Percentiles rank a stretch among this genome's conserved stretches.
Conservation (phyloP, 2,113 vertebrate genomes). For the Chrysochloris asiatica region DNA sequence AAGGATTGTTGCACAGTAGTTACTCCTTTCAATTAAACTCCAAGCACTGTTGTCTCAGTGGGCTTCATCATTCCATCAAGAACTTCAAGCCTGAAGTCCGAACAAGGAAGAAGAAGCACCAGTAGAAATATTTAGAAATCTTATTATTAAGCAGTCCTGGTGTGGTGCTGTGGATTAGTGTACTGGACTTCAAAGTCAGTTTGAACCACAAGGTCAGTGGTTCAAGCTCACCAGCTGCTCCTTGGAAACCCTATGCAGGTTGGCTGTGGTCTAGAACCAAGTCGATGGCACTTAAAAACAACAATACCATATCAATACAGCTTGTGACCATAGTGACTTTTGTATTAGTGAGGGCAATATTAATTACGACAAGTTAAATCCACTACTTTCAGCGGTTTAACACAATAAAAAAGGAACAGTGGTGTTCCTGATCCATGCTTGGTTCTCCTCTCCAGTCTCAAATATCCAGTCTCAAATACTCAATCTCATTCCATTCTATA, state of each 20-base stretch:
- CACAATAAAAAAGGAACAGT: neutral
- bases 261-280: no score
- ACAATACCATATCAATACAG: no score
- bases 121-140: neutral
- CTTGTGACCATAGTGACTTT: neutral
- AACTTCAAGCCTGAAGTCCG: slow-evolving; percentile 63
- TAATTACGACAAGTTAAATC: neutral
- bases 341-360: neutral
- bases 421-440: neutral
- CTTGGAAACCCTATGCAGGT: no score
- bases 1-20: slow-evolving; percentile 73
- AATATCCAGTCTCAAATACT: neutral
- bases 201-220: no score
- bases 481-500: neutral
- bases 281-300: no score
- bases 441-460: neutral
- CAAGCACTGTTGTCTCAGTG: slow-evolving; percentile 70
- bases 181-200: no score
- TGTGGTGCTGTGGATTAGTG: no score
- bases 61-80: slow-evolving; percentile 64
- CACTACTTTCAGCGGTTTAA: neutral
- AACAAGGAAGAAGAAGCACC: neutral
- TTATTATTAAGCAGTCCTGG: no score
- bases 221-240: no score
- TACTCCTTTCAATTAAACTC: slow-evolving; percentile 79